Percentiles rank a stretch among this genome's conserved stretches.
Conservation (phyloP, 2,113 vertebrate species). For the Chaetodon trifascialis region DNA sequence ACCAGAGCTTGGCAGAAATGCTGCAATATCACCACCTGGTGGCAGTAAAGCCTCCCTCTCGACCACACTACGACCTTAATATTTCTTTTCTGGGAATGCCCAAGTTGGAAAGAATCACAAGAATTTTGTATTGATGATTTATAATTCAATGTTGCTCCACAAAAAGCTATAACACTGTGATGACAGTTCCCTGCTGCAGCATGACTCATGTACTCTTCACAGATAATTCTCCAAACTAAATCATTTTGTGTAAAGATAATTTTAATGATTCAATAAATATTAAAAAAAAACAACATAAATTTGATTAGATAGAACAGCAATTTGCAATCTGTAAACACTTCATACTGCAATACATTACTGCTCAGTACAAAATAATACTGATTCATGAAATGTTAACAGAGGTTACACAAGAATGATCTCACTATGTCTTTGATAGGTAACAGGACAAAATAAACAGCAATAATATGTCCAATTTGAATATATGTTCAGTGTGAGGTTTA, state of each 20-base stretch:
- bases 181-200: background rate
- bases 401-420: constrained; percentile 7
- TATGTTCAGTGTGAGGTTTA: background rate
- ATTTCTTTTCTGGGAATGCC: background rate
- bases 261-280: constrained; percentile 66
- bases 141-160: background rate
- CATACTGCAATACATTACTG: constrained; percentile 58
- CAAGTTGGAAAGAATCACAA: background rate
- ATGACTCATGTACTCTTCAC: background rate
- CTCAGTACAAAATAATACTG: constrained; percentile 73
- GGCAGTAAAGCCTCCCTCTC: constrained; percentile 30
- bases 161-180: background rate
- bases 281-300: constrained; percentile 6
- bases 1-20: background rate
- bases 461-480: background rate
- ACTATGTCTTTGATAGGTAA: constrained; percentile 15
- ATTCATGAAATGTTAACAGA: constrained; percentile 47
- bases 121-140: background rate
- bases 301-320: constrained; percentile 36
- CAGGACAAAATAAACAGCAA: background rate
- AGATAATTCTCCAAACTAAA: background rate
- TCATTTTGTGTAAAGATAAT: constrained; percentile 30
- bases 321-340: constrained; percentile 59
- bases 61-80: background rate
- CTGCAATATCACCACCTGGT: constrained; percentile 55